Conservation (phyloP, 2,113 vertebrate species). For the Tragelaphus strepsiceros region DNA sequence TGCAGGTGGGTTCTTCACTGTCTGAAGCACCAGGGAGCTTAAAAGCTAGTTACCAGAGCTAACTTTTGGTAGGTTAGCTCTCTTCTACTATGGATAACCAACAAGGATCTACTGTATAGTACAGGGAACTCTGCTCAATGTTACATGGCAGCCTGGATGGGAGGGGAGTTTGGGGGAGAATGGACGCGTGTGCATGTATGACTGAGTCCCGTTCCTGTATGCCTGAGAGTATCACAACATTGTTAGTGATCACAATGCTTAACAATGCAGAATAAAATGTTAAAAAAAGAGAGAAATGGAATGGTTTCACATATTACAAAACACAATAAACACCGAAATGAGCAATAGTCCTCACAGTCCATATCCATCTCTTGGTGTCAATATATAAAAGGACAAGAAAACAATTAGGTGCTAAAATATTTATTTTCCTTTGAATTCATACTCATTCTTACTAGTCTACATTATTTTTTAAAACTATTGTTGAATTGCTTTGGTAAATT, state of each 20-base stretch:
- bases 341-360: rapidly evolving
- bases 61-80: background rate
- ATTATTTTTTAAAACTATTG: background rate
- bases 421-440: background rate
- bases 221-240: background rate
- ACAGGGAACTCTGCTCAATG: background rate
- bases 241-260: background rate
- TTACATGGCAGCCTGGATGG: background rate
- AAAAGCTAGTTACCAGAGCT: background rate
- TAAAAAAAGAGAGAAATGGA: background rate
- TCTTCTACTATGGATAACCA: background rate
- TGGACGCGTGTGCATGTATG: rapidly evolving
- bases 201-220: background rate
- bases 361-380: background rate
- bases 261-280: background rate
- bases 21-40: background rate
- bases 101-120: rapidly evolving
- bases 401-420: background rate
- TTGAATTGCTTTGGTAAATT: background rate
- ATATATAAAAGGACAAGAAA: background rate
- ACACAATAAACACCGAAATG: background rate
- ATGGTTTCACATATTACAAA: background rate
- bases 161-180: background rate
- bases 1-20: background rate
- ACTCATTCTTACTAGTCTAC: background rate